Evolutionary conservation across 64 coral and sea anemone species (phyloP).

Genomic region (Stylophora pistillata): DNA sequence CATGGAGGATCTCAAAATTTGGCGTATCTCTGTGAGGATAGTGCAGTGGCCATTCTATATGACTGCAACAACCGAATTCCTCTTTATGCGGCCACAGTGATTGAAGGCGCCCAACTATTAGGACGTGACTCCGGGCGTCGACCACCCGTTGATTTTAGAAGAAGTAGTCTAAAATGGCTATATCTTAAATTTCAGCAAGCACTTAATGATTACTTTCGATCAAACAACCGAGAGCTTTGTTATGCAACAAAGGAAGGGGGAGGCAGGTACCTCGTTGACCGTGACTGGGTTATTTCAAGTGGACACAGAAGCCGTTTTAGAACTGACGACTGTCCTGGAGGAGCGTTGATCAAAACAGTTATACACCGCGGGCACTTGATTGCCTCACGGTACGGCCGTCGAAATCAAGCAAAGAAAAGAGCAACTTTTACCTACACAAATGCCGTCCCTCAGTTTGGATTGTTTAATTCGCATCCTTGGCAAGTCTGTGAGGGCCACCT

Average conservation of each 20-base stretch:
- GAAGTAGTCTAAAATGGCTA: neutral
- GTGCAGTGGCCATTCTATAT: neutral
- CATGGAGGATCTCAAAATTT: neutral
- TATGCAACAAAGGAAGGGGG: no score
- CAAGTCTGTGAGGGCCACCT: neutral
- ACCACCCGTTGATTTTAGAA: neutral
- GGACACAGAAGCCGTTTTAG: neutral
- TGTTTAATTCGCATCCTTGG: neutral
- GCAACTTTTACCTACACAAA: slow-evolving; percentile 32
- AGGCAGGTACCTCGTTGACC: neutral
- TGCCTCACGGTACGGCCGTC: neutral
- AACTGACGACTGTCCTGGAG: neutral
- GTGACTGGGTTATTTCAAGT: neutral
- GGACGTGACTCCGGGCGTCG: no score
- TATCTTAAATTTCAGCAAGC: neutral
- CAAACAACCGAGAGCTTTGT: neutral
- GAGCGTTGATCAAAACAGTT: neutral
- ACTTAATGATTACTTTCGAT: neutral
- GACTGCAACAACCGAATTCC: slow-evolving; percentile 36
- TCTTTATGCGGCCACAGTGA: slow-evolving; percentile 13
- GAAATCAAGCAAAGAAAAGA: neutral
- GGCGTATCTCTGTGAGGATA: slow-evolving; percentile 9
- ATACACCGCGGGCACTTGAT: slow-evolving; percentile 33
- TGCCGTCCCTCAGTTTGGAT: neutral
- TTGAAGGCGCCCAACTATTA: neutral